Evolutionary conservation across 2,113 vertebrate species (phyloP).

Genomic region (Tachycineta bicolor): DNA sequence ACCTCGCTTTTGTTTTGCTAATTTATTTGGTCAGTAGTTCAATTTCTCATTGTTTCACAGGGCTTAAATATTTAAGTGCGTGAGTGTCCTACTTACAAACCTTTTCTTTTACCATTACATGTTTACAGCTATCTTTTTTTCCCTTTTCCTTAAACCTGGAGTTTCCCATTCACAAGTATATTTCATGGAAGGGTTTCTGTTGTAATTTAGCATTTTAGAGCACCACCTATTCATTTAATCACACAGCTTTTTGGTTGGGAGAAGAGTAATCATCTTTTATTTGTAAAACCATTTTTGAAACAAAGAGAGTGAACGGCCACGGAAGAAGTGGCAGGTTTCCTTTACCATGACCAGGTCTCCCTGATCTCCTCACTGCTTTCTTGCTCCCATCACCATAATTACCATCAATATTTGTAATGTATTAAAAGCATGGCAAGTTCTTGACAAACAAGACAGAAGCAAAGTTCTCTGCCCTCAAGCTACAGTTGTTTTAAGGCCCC

Average conservation of each 20-base stretch:
- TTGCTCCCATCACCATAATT: background rate
- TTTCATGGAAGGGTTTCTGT: background rate
- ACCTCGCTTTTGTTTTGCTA: conserved; percentile 36
- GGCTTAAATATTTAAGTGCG: conserved; percentile 1
- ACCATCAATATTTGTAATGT: background rate
- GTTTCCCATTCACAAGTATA: background rate
- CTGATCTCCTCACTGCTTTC: background rate
- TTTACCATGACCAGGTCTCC: background rate
- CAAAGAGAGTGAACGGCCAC: conserved; percentile 35
- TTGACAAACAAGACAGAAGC: background rate
- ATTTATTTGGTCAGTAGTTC: conserved; percentile 45
- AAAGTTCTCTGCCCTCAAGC: background rate
- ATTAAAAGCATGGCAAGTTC: background rate
- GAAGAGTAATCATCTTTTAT: conserved; percentile 55
- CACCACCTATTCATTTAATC: conserved; percentile 57
- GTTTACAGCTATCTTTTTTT: background rate
- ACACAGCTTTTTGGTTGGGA: background rate
- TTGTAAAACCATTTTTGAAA: conserved; percentile 55
- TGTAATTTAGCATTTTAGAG: conserved; percentile 49
- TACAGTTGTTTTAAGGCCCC: background rate
- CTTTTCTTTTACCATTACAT: background rate
- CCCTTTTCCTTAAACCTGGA: background rate
- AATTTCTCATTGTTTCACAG: background rate
- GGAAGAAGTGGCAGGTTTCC: background rate
- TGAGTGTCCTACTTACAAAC: background rate